Evolutionary conservation across 2,888 invertebrate genomes (phyloP).

Genomic region (Dendrolimus pini): DNA sequence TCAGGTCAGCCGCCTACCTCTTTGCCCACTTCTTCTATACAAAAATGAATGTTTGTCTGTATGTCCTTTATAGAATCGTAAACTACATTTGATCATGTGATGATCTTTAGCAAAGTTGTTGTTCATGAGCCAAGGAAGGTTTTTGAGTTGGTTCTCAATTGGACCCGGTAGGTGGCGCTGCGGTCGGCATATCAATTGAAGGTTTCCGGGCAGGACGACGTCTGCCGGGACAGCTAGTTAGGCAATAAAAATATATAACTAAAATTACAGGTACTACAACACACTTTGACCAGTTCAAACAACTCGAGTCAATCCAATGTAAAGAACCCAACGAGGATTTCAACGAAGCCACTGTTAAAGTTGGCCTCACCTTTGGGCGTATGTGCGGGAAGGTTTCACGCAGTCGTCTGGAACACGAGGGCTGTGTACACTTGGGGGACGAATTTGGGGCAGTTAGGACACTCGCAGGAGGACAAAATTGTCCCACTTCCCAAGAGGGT

Average conservation of each 20-base stretch:
- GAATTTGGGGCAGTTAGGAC: conserved; percentile 90
- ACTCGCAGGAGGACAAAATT: conserved; percentile 64
- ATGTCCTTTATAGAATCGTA: no score
- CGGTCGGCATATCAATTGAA: no score
- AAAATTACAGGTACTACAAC: conserved; percentile 51
- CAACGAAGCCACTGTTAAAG: conserved; percentile 45
- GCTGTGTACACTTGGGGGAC: conserved; percentile 87
- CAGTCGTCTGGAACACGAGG: conserved; percentile 79
- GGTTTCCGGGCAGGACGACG: no score
- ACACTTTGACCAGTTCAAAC: conserved; percentile 48
- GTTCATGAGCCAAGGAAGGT: no score
- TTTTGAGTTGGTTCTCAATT: no score
- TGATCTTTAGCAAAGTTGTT: no score
- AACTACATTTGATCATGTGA: no score
- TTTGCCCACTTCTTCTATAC: no score
- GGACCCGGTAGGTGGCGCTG: no score
- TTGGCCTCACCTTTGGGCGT: conserved; percentile 68
- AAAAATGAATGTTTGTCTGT: no score
- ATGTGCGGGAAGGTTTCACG: conserved; percentile 83
- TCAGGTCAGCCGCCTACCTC: no score
- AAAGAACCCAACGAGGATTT: conserved; percentile 49
- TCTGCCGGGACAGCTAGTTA: no score
- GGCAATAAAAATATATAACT: conserved; percentile 4
- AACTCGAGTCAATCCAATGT: conserved; percentile 46
- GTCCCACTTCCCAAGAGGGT: conserved; percentile 68